Evolutionary conservation across 1,140 invertebrate species (phyloP), one percentile per base, ranked within the genome.

Genomic region (Dreissena rostriformis): DNA sequence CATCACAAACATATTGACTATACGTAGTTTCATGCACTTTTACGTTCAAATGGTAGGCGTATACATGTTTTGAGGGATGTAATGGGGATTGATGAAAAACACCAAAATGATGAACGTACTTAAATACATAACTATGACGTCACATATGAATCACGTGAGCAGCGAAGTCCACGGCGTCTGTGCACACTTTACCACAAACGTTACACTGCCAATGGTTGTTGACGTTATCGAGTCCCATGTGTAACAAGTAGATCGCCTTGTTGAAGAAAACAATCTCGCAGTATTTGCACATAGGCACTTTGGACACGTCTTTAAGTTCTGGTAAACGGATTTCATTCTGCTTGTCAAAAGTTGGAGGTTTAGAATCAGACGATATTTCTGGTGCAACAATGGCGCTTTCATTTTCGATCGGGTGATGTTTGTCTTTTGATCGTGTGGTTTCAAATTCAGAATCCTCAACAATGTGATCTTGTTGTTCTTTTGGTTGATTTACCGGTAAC

Each of bases 171-270:
- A 99, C 98, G 52, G 98, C 96, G 91, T 98, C 98, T 91, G 96
- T 96, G 93, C 97, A 98, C 90, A 97, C 96, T 93, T 98, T 97
- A 29, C 98, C 98, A 93, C 98, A 99, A 87, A 99, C 97, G 94
- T 99, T 99, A 94, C 98, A 99, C 93, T 98, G 98, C 97, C 98
- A 99, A 0, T 98, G 98, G 94, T 99, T 98, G 84, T 97, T 97
- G 88, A 98, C 97, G 86, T 97, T 98, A 94, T 99, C 98, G 92
- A 98, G 97, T 85, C 98, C 98, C 94, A 98, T 99, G 94, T 99
- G 98, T 70, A 99, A 95, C 94, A 99, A 98, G 94, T 99, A 99
- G 51, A 99, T 95, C 0, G 98, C 99, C 90, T 97, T 97, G 94
- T 99, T 98, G 1, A 97, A 97, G 94, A 98, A 99, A 11, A 97